Percentiles rank a stretch among this genome's conserved stretches.
Evolutionary conservation across 2,797 vertebrate genomes (phyloP).

Genomic region (Lacerta bilineata): DNA sequence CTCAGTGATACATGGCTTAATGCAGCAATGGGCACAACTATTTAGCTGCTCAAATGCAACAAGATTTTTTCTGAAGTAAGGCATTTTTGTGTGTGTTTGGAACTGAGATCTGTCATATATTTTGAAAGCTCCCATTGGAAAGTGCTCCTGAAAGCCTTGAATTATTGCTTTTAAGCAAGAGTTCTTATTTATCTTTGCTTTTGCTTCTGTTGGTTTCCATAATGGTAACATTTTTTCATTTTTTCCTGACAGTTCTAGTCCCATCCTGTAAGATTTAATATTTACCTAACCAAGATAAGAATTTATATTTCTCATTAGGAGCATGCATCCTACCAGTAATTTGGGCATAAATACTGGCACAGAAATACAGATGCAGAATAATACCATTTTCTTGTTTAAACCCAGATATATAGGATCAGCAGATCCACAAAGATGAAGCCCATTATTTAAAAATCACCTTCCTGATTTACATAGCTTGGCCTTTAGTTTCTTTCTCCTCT

Average conservation of each 20-base stretch:
- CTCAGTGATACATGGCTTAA: not conserved
- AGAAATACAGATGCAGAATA: not conserved
- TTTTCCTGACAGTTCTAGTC: not conserved
- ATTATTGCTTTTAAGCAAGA: slow-evolving; percentile 8
- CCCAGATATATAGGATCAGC: not conserved
- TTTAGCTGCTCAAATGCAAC: not conserved
- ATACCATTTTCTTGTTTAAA: not conserved
- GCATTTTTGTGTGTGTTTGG: not conserved
- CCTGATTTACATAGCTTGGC: not conserved
- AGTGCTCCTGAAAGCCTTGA: slow-evolving; percentile 14
- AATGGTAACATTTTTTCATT: slow-evolving; percentile 18
- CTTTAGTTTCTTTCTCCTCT: not conserved
- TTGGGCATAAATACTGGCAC: slow-evolving; percentile 1
- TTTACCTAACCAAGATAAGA: slow-evolving; percentile 20
- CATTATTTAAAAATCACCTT: not conserved
- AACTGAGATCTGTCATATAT: slow-evolving; percentile 3
- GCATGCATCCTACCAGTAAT: not conserved
- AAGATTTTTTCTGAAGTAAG: not conserved
- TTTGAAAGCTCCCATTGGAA: slow-evolving; percentile 14
- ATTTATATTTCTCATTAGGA: slow-evolving; percentile 27
- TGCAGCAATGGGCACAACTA: not conserved
- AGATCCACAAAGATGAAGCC: not conserved
- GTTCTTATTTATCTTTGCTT: slow-evolving; percentile 17
- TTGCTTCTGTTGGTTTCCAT: slow-evolving; percentile 19
- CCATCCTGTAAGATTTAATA: slow-evolving; percentile 31